Percentiles rank a stretch among this genome's conserved stretches.
Evolutionary conservation across 2,888 invertebrate species (phyloP).

Genomic region (Idaea straminata): DNA sequence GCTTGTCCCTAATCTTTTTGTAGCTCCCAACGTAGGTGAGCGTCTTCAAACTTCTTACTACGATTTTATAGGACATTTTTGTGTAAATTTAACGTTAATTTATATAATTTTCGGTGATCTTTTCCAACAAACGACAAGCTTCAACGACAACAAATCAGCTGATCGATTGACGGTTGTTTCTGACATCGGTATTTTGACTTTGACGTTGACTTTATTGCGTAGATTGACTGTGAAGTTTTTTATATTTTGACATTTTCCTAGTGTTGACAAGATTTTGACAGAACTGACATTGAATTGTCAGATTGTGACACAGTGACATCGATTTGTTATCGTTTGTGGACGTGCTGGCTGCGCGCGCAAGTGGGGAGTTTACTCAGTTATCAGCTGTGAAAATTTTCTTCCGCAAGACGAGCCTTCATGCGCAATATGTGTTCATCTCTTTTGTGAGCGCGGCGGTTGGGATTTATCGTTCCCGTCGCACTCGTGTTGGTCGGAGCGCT

Average conservation of each 20-base stretch:
- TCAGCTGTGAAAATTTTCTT: constrained; percentile 72
- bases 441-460: constrained; percentile 55
- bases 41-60: constrained; percentile 56
- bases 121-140: neutral
- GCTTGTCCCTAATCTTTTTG: constrained; percentile 59
- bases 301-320: constrained; percentile 37
- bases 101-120: neutral
- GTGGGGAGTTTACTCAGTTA: constrained; percentile 37
- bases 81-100: constrained; percentile 4
- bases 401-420: constrained; percentile 65
- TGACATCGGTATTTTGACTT: constrained; percentile 17
- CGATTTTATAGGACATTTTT: constrained; percentile 64
- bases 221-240: neutral
- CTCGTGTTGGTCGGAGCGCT: constrained; percentile 46
- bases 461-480: constrained; percentile 62
- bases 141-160: constrained; percentile 3
- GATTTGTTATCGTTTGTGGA: constrained; percentile 41
- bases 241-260: neutral
- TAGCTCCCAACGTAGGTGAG: constrained; percentile 66
- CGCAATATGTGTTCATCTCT: constrained; percentile 75
- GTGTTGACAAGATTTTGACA: constrained; percentile 1
- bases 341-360: constrained; percentile 46
- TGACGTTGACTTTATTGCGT: neutral
- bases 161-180: constrained; percentile 25
- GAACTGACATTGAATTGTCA: constrained; percentile 22